Base-by-base conservation (phyloP, 2,113 vertebrate genomes). In the Ptilonorhynchus violaceus region DNA sequence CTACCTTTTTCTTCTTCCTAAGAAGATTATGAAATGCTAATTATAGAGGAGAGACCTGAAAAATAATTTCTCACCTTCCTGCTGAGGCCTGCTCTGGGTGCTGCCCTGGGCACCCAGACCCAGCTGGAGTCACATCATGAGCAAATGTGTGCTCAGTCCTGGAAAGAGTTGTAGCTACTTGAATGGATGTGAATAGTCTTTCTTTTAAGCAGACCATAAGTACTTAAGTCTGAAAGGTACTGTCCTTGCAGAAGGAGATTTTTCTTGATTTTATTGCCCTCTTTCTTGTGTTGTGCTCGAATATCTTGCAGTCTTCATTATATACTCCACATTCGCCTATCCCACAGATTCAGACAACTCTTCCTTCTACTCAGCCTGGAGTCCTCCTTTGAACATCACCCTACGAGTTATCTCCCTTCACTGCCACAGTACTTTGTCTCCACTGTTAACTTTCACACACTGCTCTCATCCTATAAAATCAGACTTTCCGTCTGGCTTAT, bases 401-500 rank as follows among this genome's bases (percentile, higher is more conserved):
- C 28, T 7, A 10, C n/a, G 64, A 69, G 33, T 85, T 92, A 21
- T n/a, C 33, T 84, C 72, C 53, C 37, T 81, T 41, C 1, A 0
- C 20, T 89, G 62, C 31, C 21, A 24, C 5, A 11, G 31, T 59
- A 6, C 59, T 75, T 84, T 73, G 80, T 66, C 53, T 94, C 66
- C 19, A 28, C 68, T 93, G 85, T 93, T 79, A 44, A 42, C 53
- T 86, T 95, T 95, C 37, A 33, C 31, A 56, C 35, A 8, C 28
- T 74, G 58, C 58, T 94, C 58, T 89, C 90, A 72, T 90, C 92
- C 81, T 93, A 16, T 88, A 92, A 92, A 92, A 87, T 90, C 33
- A 90, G 88, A 91, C 30, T 50, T 94, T 96, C 80, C 39, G 88
- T 94, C 72, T 96, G 77, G 52, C 58, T 90, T 94, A 88, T 96